Evolutionary conservation across 2,888 invertebrate species (phyloP).

Genomic region (Sepioteuthis lessoniana): DNA sequence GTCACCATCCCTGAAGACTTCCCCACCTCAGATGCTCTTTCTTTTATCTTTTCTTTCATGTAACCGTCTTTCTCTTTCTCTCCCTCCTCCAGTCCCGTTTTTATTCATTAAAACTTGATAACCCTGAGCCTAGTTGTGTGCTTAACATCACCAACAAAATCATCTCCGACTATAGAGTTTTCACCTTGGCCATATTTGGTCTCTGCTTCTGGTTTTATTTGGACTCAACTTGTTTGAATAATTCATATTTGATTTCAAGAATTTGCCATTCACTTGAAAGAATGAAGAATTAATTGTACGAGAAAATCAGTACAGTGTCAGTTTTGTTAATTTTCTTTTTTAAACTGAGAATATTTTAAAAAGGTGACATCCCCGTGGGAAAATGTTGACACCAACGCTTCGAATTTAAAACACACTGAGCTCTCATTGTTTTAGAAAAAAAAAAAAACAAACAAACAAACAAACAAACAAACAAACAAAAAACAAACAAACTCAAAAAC

Average conservation of each 20-base stretch:
- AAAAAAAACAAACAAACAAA: neutral
- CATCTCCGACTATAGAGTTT: neutral
- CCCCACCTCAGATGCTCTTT: neutral
- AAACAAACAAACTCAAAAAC: too few species aligned
- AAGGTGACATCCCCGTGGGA: neutral
- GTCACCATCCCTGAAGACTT: neutral
- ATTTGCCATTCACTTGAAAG: neutral
- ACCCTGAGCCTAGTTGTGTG: neutral
- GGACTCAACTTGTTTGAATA: neutral
- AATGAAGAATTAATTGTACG: neutral
- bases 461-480: too few species aligned
- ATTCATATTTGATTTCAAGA: slow-evolving; percentile 21
- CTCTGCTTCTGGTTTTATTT: neutral
- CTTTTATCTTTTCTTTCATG: neutral
- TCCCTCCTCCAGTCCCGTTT: neutral
- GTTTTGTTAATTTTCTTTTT: neutral
- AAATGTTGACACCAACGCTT: neutral
- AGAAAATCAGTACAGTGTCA: neutral
- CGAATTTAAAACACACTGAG: neutral
- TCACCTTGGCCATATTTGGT: neutral
- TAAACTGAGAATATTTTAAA: neutral
- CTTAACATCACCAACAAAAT: neutral
- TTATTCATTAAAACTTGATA: neutral
- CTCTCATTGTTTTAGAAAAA: neutral
- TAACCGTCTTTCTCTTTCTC: neutral